These are phyloP conservation scores for Lasioglossum leucozonium DNA, from an alignment of 2,888 invertebrate genomes.

Conservation along the genomic window DNA sequence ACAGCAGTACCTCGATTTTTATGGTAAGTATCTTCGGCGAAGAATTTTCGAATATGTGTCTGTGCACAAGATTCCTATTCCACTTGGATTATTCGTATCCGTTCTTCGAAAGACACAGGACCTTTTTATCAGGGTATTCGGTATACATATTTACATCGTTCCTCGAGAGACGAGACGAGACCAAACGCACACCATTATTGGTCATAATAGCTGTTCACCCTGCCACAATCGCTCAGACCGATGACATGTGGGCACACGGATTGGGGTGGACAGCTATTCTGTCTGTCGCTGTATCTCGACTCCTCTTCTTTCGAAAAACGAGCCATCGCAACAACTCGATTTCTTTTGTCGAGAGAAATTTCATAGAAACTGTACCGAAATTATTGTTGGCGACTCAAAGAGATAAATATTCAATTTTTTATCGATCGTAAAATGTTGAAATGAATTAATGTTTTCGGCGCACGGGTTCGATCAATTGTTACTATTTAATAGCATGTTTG, in stretches of 20 bases:
- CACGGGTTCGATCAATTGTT: too few species aligned
- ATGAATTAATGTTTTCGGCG: too few species aligned
- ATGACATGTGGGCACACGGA: constrained; percentile 1
- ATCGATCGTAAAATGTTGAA: too few species aligned
- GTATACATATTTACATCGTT: not conserved
- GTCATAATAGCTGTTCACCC: not conserved
- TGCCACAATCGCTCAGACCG: constrained; percentile 1
- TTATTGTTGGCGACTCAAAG: not conserved
- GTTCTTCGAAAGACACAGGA: not conserved
- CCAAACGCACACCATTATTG: not conserved
- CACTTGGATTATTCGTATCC: not conserved
- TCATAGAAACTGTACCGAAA: not conserved
- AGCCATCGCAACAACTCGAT: not conserved
- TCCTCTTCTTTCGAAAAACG: not conserved
- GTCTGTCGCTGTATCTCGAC: not conserved
- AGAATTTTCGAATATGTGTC: not conserved
- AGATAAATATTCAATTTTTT: too few species aligned
- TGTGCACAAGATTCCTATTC: not conserved
- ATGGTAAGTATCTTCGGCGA: too few species aligned
- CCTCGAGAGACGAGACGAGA: not conserved
- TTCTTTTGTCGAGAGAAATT: not conserved
- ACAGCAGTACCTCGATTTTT: too few species aligned
- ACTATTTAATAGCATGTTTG: too few species aligned
- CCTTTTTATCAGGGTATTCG: not conserved
- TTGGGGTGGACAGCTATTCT: not conserved